A percentile compares a stretch with the other conserved stretches of the same genome.
Evolutionary conservation across 2,888 invertebrate species (phyloP).

Genomic region (Heliconius ethilla): DNA sequence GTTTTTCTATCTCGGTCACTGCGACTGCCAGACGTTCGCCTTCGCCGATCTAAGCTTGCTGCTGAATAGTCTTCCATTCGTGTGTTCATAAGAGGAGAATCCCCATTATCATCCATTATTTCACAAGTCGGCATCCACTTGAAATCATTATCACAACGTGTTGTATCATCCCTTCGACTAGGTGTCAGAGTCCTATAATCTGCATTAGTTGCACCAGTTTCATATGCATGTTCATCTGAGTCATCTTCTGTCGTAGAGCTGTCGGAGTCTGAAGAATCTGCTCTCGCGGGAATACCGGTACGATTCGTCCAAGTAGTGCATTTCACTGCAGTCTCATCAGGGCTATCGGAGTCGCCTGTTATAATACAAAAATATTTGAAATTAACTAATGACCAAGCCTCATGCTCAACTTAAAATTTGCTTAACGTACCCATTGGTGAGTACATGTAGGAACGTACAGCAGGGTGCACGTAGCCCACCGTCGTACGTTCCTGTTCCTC

Average conservation of each 20-base stretch:
- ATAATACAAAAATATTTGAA: conserved; percentile 64
- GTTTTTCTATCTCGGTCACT: conserved; percentile 85
- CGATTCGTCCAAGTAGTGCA: conserved; percentile 77
- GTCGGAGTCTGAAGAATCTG: conserved; percentile 71
- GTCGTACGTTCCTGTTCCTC: conserved; percentile 74
- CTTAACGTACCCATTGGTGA: conserved; percentile 77
- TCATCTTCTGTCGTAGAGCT: conserved; percentile 69
- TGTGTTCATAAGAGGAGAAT: conserved; percentile 58
- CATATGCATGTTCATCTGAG: conserved; percentile 74
- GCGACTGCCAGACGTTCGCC: conserved; percentile 75
- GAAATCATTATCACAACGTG: conserved; percentile 85
- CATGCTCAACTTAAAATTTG: conserved; percentile 54
- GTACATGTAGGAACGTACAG: conserved; percentile 81
- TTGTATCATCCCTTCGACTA: conserved; percentile 80
- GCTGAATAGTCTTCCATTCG: conserved; percentile 64
- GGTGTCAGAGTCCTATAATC: conserved; percentile 82
- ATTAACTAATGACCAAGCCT: conserved; percentile 55
- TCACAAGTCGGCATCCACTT: conserved; percentile 83
- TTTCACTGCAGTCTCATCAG: conserved; percentile 84
- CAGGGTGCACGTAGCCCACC: conserved; percentile 73
- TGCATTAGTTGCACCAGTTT: conserved; percentile 82
- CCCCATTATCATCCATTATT: conserved; percentile 62
- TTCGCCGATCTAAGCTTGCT: conserved; percentile 81
- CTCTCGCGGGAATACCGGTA: conserved; percentile 65
- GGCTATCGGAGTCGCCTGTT: conserved; percentile 83